phyloP scores from a whole-genome alignment of 2,797 vertebrate species.

The Lepidocolaptes lacrymiger region DNA sequence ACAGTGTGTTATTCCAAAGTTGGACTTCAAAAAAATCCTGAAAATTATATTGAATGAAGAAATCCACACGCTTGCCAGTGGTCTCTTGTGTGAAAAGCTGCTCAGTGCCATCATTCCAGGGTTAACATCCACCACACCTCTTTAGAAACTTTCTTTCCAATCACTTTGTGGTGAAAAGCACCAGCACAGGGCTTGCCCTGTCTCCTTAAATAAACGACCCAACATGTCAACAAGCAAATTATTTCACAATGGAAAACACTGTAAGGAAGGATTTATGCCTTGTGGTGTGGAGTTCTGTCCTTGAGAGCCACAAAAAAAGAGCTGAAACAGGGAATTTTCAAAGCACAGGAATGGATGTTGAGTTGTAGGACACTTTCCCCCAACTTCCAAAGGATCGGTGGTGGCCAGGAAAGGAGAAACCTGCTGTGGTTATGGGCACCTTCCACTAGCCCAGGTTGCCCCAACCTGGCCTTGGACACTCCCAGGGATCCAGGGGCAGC shows the following conservation, averaged over 20 bases:
- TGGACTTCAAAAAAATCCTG: not conserved
- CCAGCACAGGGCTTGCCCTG: not conserved
- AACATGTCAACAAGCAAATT: not conserved
- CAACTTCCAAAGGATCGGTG: not conserved
- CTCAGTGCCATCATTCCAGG: not conserved
- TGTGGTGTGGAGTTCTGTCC: not conserved
- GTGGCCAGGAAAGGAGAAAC: not conserved
- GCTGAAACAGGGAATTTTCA: not conserved
- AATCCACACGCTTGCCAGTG: not conserved
- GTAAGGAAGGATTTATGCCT: not conserved
- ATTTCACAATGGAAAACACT: not conserved
- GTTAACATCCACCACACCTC: not conserved
- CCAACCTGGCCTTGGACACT: not conserved
- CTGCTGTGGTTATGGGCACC: not conserved
- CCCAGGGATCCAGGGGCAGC: not conserved
- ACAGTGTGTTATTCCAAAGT: not conserved
- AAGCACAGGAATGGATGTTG: not conserved
- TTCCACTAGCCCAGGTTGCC: not conserved
- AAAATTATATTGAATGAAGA: not conserved
- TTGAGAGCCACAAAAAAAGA: not conserved
- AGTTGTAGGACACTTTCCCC: not conserved
- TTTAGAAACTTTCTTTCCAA: not conserved
- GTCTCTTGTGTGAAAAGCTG: not conserved
- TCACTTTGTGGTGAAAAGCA: not conserved
- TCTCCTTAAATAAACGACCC: not conserved